A percentile compares a stretch with the other conserved stretches of the same genome.
phyloP scores from a whole-genome alignment of 2,888 invertebrate species.

The Nowickia ferox region DNA sequence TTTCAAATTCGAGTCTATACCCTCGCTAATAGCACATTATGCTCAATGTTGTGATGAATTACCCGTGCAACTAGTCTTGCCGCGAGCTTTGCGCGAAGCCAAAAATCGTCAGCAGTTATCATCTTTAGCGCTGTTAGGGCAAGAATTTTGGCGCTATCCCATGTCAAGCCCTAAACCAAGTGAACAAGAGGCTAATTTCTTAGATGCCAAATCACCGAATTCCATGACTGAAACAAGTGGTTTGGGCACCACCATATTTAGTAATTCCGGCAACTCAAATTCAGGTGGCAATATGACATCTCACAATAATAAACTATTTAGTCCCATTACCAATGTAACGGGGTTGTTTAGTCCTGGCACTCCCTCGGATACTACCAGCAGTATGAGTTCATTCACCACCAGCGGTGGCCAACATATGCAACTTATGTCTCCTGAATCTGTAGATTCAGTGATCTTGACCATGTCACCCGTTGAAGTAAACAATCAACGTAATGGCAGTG shows the following conservation, averaged over 20 bases:
- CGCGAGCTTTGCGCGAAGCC: conserved; percentile 93
- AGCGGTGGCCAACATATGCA: conserved; percentile 83
- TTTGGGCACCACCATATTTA: conserved; percentile 82
- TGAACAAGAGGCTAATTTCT: conserved; percentile 74
- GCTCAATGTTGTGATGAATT: conserved; percentile 97
- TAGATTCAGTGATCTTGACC: conserved; percentile 89
- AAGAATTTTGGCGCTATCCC: conserved; percentile 93
- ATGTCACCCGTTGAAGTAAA: conserved; percentile 87
- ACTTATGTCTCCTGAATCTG: conserved; percentile 85
- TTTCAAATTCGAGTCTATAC: conserved; percentile 96
- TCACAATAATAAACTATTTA: conserved; percentile 65
- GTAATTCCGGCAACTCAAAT: conserved; percentile 76
- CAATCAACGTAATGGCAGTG: conserved; percentile 74
- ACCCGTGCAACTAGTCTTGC: conserved; percentile 94
- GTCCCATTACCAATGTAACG: conserved; percentile 74
- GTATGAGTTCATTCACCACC: conserved; percentile 89
- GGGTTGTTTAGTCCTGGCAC: conserved; percentile 83
- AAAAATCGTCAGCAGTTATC: conserved; percentile 95
- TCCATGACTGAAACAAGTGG: conserved; percentile 83
- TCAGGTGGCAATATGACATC: conserved; percentile 78
- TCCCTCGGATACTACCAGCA: conserved; percentile 88
- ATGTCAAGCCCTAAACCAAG: conserved; percentile 88
- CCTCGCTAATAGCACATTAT: conserved; percentile 96
- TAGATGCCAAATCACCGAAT: conserved; percentile 82
- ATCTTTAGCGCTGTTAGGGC: conserved; percentile 94